These are phyloP conservation scores for Piprites chloris DNA, from an alignment of 2,113 vertebrate species.

Conservation along the genomic window DNA sequence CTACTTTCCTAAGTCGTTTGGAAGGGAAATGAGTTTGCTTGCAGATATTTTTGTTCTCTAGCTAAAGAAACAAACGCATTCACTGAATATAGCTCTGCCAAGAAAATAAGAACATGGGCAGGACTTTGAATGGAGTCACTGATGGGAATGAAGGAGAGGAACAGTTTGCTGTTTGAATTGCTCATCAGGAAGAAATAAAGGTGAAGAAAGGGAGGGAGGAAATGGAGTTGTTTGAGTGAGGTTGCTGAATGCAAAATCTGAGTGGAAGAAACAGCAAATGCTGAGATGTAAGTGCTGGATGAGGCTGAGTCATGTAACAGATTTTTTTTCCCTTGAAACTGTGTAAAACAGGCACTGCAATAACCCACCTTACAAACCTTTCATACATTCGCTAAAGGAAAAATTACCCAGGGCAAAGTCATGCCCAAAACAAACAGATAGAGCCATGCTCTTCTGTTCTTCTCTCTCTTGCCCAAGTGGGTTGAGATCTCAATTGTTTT, in stretches of 20 bases:
- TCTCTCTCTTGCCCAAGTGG: not conserved
- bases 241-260: constrained; percentile 35
- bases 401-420: not conserved
- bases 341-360: not conserved
- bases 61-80: constrained; percentile 45
- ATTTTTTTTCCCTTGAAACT: not conserved
- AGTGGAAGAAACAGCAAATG: constrained; percentile 26
- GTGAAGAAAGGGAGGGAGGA: constrained; percentile 53
- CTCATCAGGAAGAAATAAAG: constrained; percentile 65
- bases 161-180: constrained; percentile 53
- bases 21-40: constrained; percentile 58
- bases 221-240: constrained; percentile 35
- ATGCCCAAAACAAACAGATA: not conserved
- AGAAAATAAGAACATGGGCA: constrained; percentile 57
- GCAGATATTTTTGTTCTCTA: constrained; percentile 59
- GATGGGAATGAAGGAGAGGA: constrained; percentile 49
- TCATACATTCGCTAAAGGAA: not conserved
- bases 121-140: constrained; percentile 60
- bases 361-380: not conserved
- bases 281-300: constrained; percentile 26
- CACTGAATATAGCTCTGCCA: constrained; percentile 55
- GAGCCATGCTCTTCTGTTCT: not conserved
- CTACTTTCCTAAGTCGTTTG: constrained; percentile 14
- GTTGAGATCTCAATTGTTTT: not conserved
- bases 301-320: constrained; percentile 33